phyloP scores from a whole-genome alignment of 2,113 vertebrate genomes.

The Synodontis membranacea region DNA sequence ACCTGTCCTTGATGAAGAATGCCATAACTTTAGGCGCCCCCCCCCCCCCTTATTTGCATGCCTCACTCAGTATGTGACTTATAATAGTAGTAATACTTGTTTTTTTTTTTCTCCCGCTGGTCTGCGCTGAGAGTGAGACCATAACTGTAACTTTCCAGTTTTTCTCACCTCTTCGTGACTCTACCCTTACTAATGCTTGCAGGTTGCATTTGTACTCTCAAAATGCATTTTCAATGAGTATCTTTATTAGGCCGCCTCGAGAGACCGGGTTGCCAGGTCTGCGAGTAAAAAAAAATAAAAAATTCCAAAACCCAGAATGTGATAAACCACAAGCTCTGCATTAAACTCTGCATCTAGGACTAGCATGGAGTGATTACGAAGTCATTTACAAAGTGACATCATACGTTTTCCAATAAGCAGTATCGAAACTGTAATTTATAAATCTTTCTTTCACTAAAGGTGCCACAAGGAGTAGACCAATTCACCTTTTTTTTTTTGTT shows the following conservation, averaged over 20 bases:
- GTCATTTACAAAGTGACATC: neutral
- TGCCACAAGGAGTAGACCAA: neutral
- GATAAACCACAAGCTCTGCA: too few species aligned
- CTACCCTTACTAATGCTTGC: neutral
- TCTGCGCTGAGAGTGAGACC: constrained; percentile 86
- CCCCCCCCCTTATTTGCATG: too few species aligned
- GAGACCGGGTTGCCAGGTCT: neutral
- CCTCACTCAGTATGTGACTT: constrained; percentile 34
- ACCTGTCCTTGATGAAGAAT: constrained; percentile 40
- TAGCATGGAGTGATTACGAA: too few species aligned
- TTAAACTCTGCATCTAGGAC: neutral
- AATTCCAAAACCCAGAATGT: neutral
- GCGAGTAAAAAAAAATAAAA: neutral
- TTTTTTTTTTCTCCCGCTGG: constrained; percentile 74
- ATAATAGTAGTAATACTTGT: neutral
- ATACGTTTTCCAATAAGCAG: too few species aligned
- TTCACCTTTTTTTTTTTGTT: neutral
- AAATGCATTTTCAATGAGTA: neutral
- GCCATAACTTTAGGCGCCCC: constrained; percentile 25
- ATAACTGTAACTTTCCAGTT: neutral
- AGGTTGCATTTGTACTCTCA: neutral
- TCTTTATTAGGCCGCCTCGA: neutral
- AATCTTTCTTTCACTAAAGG: neutral
- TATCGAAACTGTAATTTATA: neutral
- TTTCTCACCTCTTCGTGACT: neutral